Conservation (phyloP, 64 coral and sea anemone species). For the Cladopsammia gracilis region DNA sequence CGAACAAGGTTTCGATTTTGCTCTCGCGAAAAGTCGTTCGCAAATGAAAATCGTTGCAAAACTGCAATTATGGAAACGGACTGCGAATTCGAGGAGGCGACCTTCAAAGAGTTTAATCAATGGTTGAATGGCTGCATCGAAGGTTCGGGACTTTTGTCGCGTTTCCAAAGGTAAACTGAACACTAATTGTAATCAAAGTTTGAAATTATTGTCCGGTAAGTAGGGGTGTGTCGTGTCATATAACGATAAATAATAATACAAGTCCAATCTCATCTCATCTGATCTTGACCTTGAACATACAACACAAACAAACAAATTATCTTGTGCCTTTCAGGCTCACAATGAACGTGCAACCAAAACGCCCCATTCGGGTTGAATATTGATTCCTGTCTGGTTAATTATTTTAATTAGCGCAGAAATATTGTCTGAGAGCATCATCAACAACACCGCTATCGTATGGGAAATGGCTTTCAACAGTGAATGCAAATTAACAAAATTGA, state of each 20-base stretch:
- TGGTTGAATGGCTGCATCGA: constrained; percentile 73
- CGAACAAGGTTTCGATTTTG: constrained; percentile 91
- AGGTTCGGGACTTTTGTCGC: constrained; percentile 49
- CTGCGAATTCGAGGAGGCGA: constrained; percentile 83
- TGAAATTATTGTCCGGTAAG: too few species aligned
- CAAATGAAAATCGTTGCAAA: constrained; percentile 20
- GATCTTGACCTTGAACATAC: constrained; percentile 16
- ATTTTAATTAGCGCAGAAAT: constrained; percentile 38
- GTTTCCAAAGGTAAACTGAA: constrained; percentile 72
- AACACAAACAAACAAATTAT: constrained; percentile 60
- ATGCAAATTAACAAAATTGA: neutral
- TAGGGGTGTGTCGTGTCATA: constrained; percentile 21
- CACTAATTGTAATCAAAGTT: neutral
- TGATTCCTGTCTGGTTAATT: neutral
- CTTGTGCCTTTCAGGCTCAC: neutral
- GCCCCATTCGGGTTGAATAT: neutral
- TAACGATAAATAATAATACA: neutral
- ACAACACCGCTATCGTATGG: neutral
- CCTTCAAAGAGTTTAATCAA: constrained; percentile 79
- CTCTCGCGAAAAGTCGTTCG: constrained; percentile 21
- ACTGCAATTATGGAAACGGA: constrained; percentile 88
- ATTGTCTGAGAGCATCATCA: neutral
- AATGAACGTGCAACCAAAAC: constrained; percentile 10
- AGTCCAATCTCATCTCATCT: neutral
- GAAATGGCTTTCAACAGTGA: constrained; percentile 1